These are phyloP conservation scores for Teleogryllus oceanicus DNA, from an alignment of 2,888 invertebrate species.

Conservation along the genomic window DNA sequence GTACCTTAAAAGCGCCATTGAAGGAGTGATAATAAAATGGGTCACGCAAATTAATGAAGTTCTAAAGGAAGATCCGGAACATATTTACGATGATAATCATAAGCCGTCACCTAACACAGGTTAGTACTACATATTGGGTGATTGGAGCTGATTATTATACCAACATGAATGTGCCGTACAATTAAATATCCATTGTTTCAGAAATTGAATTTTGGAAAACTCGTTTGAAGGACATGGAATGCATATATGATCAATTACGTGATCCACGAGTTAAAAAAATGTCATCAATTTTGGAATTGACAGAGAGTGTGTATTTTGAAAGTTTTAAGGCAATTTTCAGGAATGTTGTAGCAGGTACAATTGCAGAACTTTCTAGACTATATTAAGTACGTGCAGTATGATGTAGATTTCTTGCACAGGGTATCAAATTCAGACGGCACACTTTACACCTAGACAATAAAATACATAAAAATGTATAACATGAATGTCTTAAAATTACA, in stretches of 20 bases:
- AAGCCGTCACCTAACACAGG: constrained; percentile 62
- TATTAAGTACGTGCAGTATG: too few relatives aligned
- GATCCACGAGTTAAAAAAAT: constrained; percentile 79
- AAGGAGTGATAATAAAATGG: constrained; percentile 86
- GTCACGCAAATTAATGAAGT: constrained; percentile 73
- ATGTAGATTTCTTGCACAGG: too few relatives aligned
- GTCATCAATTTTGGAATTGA: constrained; percentile 72
- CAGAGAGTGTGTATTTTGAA: constrained; percentile 72
- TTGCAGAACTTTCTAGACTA: too few relatives aligned
- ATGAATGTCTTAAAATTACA: too few relatives aligned
- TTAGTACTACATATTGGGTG: constrained; percentile 20
- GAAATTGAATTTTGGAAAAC: constrained; percentile 79
- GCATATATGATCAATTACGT: constrained; percentile 81
- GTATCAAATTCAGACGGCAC: too few relatives aligned
- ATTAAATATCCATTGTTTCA: constrained; percentile 39
- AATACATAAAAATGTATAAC: too few relatives aligned
- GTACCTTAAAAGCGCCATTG: constrained; percentile 73
- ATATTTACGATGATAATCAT: constrained; percentile 62
- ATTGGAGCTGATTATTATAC: background rate
- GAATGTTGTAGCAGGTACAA: constrained; percentile 68
- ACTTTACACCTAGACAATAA: too few relatives aligned
- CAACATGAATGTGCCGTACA: background rate
- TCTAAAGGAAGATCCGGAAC: constrained; percentile 67
- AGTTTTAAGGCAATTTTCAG: constrained; percentile 75
- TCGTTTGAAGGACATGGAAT: constrained; percentile 77